A percentile compares a stretch with the other conserved stretches of the same genome.
Conservation (phyloP, 2,113 vertebrate genomes). For the Morone saxatilis region DNA sequence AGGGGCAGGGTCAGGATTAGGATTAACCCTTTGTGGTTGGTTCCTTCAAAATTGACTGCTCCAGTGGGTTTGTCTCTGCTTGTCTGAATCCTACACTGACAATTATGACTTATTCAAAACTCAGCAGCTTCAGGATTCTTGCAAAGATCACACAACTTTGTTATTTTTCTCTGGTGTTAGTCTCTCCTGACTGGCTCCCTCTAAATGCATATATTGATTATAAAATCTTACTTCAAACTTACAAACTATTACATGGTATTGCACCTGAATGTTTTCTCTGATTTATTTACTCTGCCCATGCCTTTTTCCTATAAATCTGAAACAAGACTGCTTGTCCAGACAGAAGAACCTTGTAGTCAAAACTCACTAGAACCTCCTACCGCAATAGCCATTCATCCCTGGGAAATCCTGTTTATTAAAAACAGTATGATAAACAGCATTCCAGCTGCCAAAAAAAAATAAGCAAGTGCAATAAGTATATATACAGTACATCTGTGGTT, state of each 20-base stretch:
- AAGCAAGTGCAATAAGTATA: conserved; percentile 12
- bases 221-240: conserved; percentile 35
- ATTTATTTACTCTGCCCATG: conserved; percentile 41
- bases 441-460: not conserved
- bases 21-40: not conserved
- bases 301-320: conserved; percentile 12
- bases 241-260: conserved; percentile 41
- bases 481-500: not conserved
- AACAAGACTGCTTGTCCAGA: not conserved
- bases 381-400: not conserved
- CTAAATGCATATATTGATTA: conserved; percentile 53
- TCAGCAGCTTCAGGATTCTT: not conserved
- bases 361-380: not conserved
- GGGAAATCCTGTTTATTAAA: conserved; percentile 17
- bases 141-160: not conserved
- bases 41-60: conserved; percentile 9
- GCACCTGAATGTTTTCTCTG: conserved; percentile 43
- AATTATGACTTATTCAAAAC: conserved; percentile 44
- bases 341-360: not conserved
- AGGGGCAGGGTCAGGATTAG: not conserved
- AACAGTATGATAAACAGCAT: not conserved
- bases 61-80: not conserved
- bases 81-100: conserved; percentile 29
- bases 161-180: conserved; percentile 5
- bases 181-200: conserved; percentile 5